These are phyloP conservation scores for Heliothis subflexa DNA, from an alignment of 1,140 invertebrate genomes.

Conservation along the genomic window DNA sequence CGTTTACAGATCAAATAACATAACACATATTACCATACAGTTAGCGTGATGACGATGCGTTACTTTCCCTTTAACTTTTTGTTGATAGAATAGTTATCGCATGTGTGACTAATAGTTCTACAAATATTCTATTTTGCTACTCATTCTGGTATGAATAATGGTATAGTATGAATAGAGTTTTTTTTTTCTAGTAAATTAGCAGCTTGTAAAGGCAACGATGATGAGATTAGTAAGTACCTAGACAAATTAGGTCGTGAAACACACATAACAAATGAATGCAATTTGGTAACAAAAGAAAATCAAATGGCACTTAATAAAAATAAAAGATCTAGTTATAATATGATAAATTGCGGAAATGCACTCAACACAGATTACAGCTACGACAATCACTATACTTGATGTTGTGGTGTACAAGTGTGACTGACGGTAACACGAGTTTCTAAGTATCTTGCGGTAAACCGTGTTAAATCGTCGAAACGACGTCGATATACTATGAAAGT, in stretches of 20 bases:
- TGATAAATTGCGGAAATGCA: constrained; percentile 19
- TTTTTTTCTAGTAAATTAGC: neutral
- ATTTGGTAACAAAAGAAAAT: too few relatives aligned
- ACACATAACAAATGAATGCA: too few relatives aligned
- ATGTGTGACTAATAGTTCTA: constrained; percentile 11
- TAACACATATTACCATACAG: constrained; percentile 45
- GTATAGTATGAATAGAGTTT: neutral
- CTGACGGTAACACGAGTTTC: constrained; percentile 21
- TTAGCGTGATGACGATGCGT: constrained; percentile 39
- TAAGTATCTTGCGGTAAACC: constrained; percentile 41
- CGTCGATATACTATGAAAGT: constrained; percentile 37
- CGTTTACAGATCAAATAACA: constrained; percentile 28
- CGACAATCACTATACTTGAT: constrained; percentile 27
- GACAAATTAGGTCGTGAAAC: neutral
- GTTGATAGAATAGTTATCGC: constrained; percentile 26
- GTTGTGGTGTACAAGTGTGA: neutral
- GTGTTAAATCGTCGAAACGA: constrained; percentile 49
- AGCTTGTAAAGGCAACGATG: neutral
- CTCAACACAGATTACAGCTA: neutral
- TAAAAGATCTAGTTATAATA: constrained; percentile 5
- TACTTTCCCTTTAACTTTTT: constrained; percentile 41
- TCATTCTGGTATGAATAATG: neutral
- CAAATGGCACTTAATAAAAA: too few relatives aligned
- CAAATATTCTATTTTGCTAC: neutral
- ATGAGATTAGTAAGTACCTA: neutral